Conservation (phyloP, 2,888 invertebrate genomes). For the Amphipoea oculea region DNA sequence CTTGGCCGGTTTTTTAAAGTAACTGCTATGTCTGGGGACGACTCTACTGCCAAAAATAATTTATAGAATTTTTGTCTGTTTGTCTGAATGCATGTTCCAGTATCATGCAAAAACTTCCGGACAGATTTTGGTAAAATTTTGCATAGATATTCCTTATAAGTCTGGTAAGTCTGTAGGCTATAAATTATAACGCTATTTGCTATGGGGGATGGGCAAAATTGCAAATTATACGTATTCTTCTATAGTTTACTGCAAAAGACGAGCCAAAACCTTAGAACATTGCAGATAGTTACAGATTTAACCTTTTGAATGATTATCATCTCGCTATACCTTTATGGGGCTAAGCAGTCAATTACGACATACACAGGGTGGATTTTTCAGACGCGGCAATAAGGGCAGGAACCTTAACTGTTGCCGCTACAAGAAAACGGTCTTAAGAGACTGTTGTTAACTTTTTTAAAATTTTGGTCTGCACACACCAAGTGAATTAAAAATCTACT, state of each 20-base stretch:
- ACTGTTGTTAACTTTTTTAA: background rate
- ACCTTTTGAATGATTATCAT: background rate
- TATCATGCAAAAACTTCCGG: too few species aligned
- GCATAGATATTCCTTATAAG: too few species aligned
- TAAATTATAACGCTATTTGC: background rate
- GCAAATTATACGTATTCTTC: background rate
- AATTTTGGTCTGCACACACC: background rate
- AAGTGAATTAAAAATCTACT: background rate
- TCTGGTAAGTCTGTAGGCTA: background rate
- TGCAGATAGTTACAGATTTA: background rate
- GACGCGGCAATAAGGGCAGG: background rate
- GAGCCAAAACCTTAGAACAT: background rate
- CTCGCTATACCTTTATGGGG: background rate
- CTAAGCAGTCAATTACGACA: background rate
- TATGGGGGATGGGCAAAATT: background rate
- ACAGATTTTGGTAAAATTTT: too few species aligned
- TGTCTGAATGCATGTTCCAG: background rate
- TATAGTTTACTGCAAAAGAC: background rate
- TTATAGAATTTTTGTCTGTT: background rate
- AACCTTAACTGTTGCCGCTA: too few species aligned
- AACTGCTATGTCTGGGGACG: background rate
- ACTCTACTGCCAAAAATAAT: background rate
- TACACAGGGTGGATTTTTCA: background rate
- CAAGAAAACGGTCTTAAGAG: background rate
- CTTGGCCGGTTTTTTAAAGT: background rate